phyloP scores from a whole-genome alignment of 2,113 vertebrate genomes.

The Panthera tigris region DNA sequence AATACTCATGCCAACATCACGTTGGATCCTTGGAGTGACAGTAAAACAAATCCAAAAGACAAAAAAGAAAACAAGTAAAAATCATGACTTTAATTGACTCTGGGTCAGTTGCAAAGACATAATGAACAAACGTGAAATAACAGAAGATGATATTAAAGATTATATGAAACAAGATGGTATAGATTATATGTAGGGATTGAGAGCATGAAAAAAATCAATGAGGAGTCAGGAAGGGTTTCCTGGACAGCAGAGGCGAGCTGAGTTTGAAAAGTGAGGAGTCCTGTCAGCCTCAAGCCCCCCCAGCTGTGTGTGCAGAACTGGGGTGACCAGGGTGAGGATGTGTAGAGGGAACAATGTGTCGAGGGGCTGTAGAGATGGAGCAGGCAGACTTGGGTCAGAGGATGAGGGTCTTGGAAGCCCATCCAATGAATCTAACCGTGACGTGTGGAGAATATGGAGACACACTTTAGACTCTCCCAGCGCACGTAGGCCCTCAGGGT shows the following conservation, averaged over 20 bases:
- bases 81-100: not conserved
- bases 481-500: rapidly evolving
- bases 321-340: too few relatives aligned
- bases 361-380: not conserved
- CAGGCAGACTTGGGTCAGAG: not conserved
- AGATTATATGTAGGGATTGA: not conserved
- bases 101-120: not conserved
- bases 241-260: not conserved
- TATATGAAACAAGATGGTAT: not conserved
- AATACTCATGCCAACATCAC: not conserved
- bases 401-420: not conserved
- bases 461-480: not conserved
- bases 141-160: not conserved
- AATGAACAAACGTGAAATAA: not conserved
- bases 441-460: not conserved
- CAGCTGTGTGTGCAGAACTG: not conserved
- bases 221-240: not conserved
- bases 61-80: not conserved
- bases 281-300: rapidly evolving
- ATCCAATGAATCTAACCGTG: not conserved
- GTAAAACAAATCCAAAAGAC: not conserved
- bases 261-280: not conserved
- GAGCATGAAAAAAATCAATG: not conserved
- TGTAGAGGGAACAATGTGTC: not conserved
- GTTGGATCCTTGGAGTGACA: not conserved